These are phyloP conservation scores for Marcusenius ussheri DNA, from an alignment of 2,113 vertebrate species.

Conservation along the genomic window DNA sequence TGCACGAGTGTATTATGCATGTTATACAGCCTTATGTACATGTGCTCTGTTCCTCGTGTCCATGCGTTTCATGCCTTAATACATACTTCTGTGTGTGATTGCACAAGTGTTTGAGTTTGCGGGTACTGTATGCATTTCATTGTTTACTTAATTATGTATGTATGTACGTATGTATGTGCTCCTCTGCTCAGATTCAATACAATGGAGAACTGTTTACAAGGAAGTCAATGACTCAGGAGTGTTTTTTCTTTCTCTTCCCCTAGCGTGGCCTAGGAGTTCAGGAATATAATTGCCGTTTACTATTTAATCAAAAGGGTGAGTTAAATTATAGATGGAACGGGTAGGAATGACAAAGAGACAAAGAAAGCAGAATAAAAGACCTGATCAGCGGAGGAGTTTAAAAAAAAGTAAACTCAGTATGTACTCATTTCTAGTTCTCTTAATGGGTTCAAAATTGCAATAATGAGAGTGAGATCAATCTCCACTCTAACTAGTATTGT, in stretches of 20 bases:
- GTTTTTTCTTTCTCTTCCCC: background rate
- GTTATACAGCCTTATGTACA: background rate
- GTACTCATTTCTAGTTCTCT: background rate
- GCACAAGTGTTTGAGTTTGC: slow-evolving; percentile 9
- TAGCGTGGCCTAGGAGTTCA: background rate
- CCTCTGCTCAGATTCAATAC: background rate
- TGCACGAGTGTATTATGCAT: background rate
- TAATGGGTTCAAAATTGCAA: background rate
- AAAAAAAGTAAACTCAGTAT: background rate
- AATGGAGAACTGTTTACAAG: background rate
- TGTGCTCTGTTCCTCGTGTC: background rate
- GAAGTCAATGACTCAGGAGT: background rate
- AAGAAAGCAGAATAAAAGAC: background rate
- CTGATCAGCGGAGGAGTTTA: background rate
- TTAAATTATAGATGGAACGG: background rate
- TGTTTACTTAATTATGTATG: background rate
- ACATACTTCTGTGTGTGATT: slow-evolving; percentile 15
- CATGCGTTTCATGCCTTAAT: background rate
- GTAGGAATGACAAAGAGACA: background rate
- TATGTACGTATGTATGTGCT: background rate
- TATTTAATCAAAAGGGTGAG: background rate
- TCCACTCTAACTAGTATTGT: background rate
- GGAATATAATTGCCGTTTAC: background rate
- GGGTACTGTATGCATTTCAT: background rate
- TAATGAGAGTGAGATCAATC: background rate